Evolutionary conservation across 2,113 vertebrate genomes (phyloP).

Genomic region (Machaerirhynchus nigripectus): DNA sequence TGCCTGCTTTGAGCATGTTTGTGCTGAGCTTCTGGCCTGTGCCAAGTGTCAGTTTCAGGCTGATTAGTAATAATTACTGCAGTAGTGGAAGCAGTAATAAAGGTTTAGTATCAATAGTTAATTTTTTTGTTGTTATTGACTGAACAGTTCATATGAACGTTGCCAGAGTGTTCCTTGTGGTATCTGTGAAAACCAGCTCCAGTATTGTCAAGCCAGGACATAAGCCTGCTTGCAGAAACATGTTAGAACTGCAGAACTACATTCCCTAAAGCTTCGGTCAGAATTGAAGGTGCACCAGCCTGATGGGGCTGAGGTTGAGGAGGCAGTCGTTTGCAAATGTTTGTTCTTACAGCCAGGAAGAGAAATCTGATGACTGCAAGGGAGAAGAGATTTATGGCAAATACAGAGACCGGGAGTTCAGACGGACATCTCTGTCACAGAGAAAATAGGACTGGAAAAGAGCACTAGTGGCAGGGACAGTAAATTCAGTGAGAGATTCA

Average conservation of each 20-base stretch:
- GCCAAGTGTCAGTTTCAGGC: not conserved
- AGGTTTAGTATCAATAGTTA: not conserved
- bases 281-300: not conserved
- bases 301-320: not conserved
- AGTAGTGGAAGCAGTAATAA: not conserved
- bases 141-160: not conserved
- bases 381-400: not conserved
- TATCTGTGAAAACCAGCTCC: not conserved
- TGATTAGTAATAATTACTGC: not conserved
- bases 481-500: not conserved
- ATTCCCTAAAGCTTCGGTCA: not conserved
- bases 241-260: not conserved
- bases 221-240: not conserved
- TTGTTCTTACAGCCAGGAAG: not conserved
- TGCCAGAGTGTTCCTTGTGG: not conserved
- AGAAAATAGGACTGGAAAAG: not conserved
- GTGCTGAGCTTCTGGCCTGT: not conserved
- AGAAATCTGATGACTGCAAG: not conserved
- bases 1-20: not conserved
- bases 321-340: not conserved
- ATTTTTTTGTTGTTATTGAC: not conserved
- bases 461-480: not conserved
- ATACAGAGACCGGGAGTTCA: not conserved
- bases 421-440: rapidly evolving
- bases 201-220: not conserved